Conservation (phyloP, 2,113 vertebrate genomes). For the Axis porcinus region DNA sequence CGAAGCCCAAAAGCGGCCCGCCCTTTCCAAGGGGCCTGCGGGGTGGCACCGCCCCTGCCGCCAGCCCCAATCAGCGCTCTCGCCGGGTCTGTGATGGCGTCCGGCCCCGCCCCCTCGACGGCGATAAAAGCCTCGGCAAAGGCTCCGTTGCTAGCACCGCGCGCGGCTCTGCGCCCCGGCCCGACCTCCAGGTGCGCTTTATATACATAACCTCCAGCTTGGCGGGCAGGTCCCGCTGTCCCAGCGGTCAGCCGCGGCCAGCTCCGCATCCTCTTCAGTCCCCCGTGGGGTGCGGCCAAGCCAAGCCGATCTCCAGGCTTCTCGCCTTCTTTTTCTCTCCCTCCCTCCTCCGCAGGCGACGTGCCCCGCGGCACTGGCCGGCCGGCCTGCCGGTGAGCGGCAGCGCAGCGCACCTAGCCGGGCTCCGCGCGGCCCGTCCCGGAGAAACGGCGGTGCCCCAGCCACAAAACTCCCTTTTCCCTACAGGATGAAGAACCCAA, state of each 20-base stretch:
- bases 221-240: fast-evolving
- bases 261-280: background rate
- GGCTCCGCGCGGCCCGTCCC: background rate
- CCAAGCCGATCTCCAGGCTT: background rate
- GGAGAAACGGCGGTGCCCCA: background rate
- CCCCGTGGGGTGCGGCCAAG: background rate
- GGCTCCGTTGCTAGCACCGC: fast-evolving
- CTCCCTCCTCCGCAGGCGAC: fast-evolving
- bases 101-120: conserved; percentile 18
- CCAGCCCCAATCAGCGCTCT: conserved; percentile 55
- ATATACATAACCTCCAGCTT: fast-evolving
- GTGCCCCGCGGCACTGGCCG: background rate
- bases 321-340: background rate
- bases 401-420: background rate
- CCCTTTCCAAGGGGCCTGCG: fast-evolving
- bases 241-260: background rate
- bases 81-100: background rate
- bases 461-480: background rate
- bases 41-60: background rate
- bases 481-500: conserved; percentile 77
- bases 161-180: fast-evolving
- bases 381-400: background rate
- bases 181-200: fast-evolving
- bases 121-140: background rate
- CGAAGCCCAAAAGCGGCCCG: fast-evolving